phyloP scores from a whole-genome alignment of 2,888 invertebrate species.

The Azorinus chamasolen region DNA sequence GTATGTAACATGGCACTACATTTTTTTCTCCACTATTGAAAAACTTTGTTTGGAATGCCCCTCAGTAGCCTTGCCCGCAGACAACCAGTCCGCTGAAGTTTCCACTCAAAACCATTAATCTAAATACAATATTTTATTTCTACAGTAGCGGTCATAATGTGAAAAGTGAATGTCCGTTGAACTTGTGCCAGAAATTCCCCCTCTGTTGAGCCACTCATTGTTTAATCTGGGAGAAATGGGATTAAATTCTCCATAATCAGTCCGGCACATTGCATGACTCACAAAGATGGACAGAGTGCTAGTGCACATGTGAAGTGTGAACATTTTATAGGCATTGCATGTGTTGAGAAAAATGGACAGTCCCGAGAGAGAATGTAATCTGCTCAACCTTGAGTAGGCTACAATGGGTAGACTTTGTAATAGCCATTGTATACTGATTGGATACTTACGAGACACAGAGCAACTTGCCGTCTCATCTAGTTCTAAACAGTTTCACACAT shows the following conservation, averaged over 20 bases:
- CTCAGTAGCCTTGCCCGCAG: too few species aligned
- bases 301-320: background rate
- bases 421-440: too few species aligned
- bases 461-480: too few species aligned
- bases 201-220: constrained; percentile 8
- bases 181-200: constrained; percentile 1
- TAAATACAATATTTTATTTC: constrained; percentile 11
- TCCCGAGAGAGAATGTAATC: constrained; percentile 47
- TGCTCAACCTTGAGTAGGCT: constrained; percentile 32
- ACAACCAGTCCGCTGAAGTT: too few species aligned
- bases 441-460: too few species aligned
- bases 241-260: background rate
- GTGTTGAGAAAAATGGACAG: constrained; percentile 37
- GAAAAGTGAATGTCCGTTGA: constrained; percentile 38
- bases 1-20: too few species aligned
- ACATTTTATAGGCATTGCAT: constrained; percentile 4
- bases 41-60: too few species aligned
- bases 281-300: background rate
- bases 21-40: too few species aligned
- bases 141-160: constrained; percentile 35
- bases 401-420: too few species aligned
- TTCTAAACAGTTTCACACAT: too few species aligned
- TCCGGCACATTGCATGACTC: background rate
- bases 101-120: too few species aligned
- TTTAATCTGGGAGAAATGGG: constrained; percentile 20